Evolutionary conservation across 1,140 invertebrate species (phyloP), one percentile per base, ranked within the genome.

Genomic region (Elysia chlorotica): DNA sequence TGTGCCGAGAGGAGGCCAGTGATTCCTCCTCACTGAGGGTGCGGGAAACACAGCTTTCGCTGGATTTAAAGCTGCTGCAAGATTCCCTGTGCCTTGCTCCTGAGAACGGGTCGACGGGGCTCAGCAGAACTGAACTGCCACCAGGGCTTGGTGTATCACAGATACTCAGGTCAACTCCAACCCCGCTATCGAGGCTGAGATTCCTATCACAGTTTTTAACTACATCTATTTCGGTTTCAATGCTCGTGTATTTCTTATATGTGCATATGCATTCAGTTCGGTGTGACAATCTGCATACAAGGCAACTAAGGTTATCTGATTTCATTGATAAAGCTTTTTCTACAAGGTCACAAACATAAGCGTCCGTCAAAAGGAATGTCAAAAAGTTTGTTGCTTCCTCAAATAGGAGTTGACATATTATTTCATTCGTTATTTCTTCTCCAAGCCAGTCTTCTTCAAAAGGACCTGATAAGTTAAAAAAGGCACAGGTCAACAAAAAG

Each of bases 391-490:
- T 35, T 33, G 57, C 23, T 25, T 71, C 69, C 19, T 59, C 69
- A 53, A 41, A 71, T 25, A 71, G 35, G 19, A 71, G 61, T 1
- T 41, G 25, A 30, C 35, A 63, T 10, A 71, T 48, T 41, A 31
- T 2, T 10, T 71, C 69, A 71, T 38, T 48, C 2, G n/a, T 63
- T 1, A 71, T 48, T 14, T n/a, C 30, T 19, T 71, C 69, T 38
- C 69, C 69, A 1, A 71, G 25, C 0, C 57, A 63, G 31, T 71
- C 69, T 33, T 71, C 69, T 30, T 71, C 69, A 33, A 62, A 31
- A 31, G 57, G 69, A 41, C 69, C 69, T 71, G 69, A 71, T 57
- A 53, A n/a, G n/a, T n/a, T n/a, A n/a, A n/a, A n/a, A n/a, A n/a
- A n/a, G n/a, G n/a, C n/a, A n/a, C n/a, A n/a, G n/a, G n/a, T n/a